These are phyloP conservation scores for Potamilus streckersoni DNA, from an alignment of 1,140 invertebrate genomes.

Conservation along the genomic window DNA sequence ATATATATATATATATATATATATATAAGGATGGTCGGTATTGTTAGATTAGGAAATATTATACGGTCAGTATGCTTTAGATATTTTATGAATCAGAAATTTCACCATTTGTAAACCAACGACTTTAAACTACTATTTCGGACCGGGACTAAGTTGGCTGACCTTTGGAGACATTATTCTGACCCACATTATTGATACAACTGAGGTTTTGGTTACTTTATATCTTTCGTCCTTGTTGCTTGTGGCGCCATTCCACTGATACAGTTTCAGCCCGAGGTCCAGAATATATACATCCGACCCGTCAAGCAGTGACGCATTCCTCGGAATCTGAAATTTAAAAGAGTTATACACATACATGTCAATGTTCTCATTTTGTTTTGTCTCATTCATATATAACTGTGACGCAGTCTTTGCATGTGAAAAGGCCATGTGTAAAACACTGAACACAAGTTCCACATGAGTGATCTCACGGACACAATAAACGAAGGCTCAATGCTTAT, in stretches of 20 bases:
- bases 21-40: no score
- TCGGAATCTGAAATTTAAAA: slow-evolving; percentile 33
- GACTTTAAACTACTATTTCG: no score
- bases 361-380: neutral
- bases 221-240: slow-evolving; percentile 63
- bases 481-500: neutral
- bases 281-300: slow-evolving; percentile 91
- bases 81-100: no score
- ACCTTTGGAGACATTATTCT: no score
- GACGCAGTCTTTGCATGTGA: neutral
- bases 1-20: no score
- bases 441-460: no score
- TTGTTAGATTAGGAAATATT: no score
- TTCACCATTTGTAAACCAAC: no score
- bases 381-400: neutral
- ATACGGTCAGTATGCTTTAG: no score
- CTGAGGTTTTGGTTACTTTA: slow-evolving; percentile 41
- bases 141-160: no score
- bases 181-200: no score
- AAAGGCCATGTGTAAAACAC: neutral
- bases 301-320: slow-evolving; percentile 73
- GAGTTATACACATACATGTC: neutral
- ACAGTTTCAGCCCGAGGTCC: slow-evolving; percentile 82
- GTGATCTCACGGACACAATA: neutral
- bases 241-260: slow-evolving; percentile 74